Evolutionary conservation across 30 jellyfish, hydroid and myxozoan species (phyloP).

Genomic region (Hydra vulgaris): DNA sequence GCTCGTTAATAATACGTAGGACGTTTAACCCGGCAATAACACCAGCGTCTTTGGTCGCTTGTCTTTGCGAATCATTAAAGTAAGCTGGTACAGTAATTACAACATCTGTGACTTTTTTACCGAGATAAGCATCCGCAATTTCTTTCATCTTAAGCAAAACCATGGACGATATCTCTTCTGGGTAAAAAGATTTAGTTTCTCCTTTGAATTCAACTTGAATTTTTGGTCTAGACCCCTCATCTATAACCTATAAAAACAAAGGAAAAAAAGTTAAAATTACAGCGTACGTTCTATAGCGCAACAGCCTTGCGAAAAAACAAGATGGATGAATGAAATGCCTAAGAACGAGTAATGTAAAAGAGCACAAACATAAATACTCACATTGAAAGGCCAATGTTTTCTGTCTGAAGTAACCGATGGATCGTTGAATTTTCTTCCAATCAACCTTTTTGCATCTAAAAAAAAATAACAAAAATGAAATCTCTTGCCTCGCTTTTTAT

Average conservation of each 20-base stretch:
- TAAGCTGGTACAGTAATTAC: constrained; percentile 97
- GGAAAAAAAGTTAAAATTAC: too few species aligned
- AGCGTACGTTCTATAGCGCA: too few species aligned
- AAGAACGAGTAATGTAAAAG: too few species aligned
- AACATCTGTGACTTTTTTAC: constrained; percentile 71
- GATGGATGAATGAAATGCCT: too few species aligned
- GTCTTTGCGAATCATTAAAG: constrained; percentile 93
- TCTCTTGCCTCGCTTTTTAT: too few species aligned
- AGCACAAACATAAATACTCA: too few species aligned
- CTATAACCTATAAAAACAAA: constrained; percentile 36
- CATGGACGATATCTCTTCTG: constrained; percentile 98
- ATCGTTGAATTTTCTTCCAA: constrained; percentile 78
- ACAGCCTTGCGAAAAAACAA: too few species aligned
- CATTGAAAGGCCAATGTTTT: constrained; percentile 75
- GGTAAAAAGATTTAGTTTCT: constrained; percentile 56
- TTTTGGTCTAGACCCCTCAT: constrained; percentile 76
- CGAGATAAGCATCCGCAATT: constrained; percentile 86
- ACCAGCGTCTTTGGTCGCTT: constrained; percentile 99
- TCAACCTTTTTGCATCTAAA: constrained; percentile 84
- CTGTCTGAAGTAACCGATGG: constrained; percentile 36
- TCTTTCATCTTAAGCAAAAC: constrained; percentile 93
- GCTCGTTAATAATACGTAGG: constrained; percentile 86
- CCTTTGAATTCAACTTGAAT: constrained; percentile 62
- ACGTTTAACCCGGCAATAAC: constrained; percentile 92
- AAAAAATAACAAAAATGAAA: too few species aligned